Conservation (phyloP, 2,113 vertebrate genomes). For the Pao palembangensis region DNA sequence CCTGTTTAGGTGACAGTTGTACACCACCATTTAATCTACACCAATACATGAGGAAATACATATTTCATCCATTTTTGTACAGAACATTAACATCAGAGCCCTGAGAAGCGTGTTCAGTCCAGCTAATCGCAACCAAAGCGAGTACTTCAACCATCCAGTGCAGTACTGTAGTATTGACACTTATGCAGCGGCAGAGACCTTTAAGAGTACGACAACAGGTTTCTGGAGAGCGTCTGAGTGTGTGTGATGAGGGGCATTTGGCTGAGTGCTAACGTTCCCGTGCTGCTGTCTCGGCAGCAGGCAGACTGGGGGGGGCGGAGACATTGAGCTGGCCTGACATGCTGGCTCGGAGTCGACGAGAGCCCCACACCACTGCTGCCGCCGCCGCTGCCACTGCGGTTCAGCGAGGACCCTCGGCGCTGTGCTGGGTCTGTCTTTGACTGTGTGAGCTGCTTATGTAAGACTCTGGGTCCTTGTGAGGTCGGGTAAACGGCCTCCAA, state of each 20-base stretch:
- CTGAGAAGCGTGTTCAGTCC: no score
- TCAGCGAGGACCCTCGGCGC: constrained; percentile 31
- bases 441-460: constrained; percentile 65
- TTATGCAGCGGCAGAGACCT: constrained; percentile 27
- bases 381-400: constrained; percentile 47
- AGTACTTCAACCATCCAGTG: not conserved
- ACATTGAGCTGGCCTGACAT: constrained; percentile 60
- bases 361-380: constrained; percentile 33
- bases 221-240: constrained; percentile 33
- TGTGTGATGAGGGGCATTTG: constrained; percentile 54
- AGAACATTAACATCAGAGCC: not conserved
- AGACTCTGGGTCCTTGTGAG: constrained; percentile 59
- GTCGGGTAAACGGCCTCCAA: constrained; percentile 52
- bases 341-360: constrained; percentile 59
- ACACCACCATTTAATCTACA: no score
- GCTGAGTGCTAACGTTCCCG: constrained; percentile 43
- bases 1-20: no score
- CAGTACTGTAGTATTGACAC: no score
- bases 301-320: constrained; percentile 46
- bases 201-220: constrained; percentile 46
- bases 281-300: constrained; percentile 59
- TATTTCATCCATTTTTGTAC: not conserved
- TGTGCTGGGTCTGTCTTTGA: constrained; percentile 49
- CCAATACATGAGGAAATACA: no score
- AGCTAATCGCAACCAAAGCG: not conserved